Base-by-base conservation (phyloP, 1,140 invertebrate species). In the Cyclargus thomasi region DNA sequence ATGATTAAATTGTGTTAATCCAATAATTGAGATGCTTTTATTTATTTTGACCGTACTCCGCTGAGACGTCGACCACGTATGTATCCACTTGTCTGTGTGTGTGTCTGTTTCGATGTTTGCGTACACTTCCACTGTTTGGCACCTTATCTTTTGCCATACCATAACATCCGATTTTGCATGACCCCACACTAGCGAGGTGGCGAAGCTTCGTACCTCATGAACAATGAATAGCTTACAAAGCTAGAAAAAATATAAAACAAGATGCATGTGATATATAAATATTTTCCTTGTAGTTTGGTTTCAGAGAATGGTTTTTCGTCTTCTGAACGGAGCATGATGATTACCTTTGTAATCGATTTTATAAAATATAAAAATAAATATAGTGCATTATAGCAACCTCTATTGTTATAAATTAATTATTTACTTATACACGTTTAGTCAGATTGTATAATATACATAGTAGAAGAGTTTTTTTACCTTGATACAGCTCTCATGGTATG, bases 1-100 rank as follows among this genome's bases (percentile, higher is more conserved):
- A 87, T 88, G 85, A 90, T 88, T 88, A 90, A 90, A 88, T 90
- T 88, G 84, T 90, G 86, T 90, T 88, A 88, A 80, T 88, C 84
- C 79, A 90, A 88, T 90, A 88, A 90, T 77, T 88, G 80, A 88
- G 72, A 85, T 90, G 86, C 85, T 90, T 88, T 90, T 88, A 87
- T 89, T 90, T 88, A 89, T 89, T 88, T 90, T 90, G 84, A 88
- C 85, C 84, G 88, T 86, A 86, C 85, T 86, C 88, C 84, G 83
- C 84, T 86, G 88, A 90, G 86, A 83, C 85, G 88, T 85, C 84
- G 73, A 90, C 78, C 86, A 90, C 88, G 88, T 90, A 90, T 85
- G 88, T 90, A 90, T 88, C 75, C 85, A 86, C 83, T 88, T 83
- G 84, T 85, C 77, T 86, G 83, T 88, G 85, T 90, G 84, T 86